Evolutionary conservation across 2,113 vertebrate genomes (phyloP), one percentile per base, ranked within the genome.

Genomic region (Aspidoscelis tigris): DNA sequence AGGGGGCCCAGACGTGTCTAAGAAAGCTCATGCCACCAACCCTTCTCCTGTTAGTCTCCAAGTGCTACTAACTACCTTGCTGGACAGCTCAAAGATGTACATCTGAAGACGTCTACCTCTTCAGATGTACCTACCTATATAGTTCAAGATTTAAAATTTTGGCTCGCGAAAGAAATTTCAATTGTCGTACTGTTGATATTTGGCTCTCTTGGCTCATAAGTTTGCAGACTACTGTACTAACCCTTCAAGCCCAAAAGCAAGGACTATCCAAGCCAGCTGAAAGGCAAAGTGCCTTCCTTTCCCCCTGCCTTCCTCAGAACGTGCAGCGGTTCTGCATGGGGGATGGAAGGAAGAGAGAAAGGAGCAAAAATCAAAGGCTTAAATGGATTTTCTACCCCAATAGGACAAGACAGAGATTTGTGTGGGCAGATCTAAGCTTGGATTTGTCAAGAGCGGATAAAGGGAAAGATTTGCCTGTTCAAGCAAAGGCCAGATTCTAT

Each of bases 391-490:
- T 55, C 61, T 18, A 11, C 12, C 50, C n/a, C 50, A 14, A 26
- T 74, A 75, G 58, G 68, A 55, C 69, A 68, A 83, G 66, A 69
- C 16, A 64, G 26, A 68, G n/a, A 83, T 74, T 41, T 78, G 69
- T 39, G 55, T 3, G 5, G n/a, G 22, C 20, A 8, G 58, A 74
- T 58, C 74, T 83, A 83, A 87, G 47, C 47, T 44, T 14, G 69
- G 76, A 83, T 83, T 79, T 87, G 75, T 83, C 80, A 43, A 58
- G 33, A 79, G 69, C 44, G 39, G 61, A 61, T 79, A n/a, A 74
- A 58, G 41, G 20, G 18, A n/a, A 26, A 33, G 47, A 79, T 78
- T 16, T 73, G 47, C 70, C 65, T 58, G 41, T 39, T 50, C 7
- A 22, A 64, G 61, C 47, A 69, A 82, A 10, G 12, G 26, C 43